Evolutionary conservation across 2,113 vertebrate species (phyloP), one percentile per base, ranked within the genome.

Genomic region (Lynx canadensis): DNA sequence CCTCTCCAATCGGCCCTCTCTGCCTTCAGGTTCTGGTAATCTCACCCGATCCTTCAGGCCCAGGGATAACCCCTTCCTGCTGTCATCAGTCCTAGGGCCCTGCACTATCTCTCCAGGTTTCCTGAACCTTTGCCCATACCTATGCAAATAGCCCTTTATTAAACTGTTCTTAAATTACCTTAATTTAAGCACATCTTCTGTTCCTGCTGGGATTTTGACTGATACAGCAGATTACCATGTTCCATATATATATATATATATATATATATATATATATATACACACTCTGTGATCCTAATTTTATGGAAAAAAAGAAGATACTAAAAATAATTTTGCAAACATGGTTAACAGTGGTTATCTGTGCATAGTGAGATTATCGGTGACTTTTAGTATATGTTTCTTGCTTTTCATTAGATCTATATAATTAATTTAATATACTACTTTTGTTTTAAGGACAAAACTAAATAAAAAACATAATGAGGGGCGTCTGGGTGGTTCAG

Each of bases 131-230:
- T 87, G n/a, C 11, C 21, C n/a, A 21, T 16, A 33, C 25, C 38
- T 81, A 18, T 14, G 27, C 29, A 88, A 91, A 93, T 19, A 76
- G 63, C 45, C 38, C 38, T 90, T 93, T 89, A 65, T 65, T 91
- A 50, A 94, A 11, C 31, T 55, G 18, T 60, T 23, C 65, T 78
- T 95, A 88, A 95, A 68, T 92, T 90, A 79, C 45, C 74, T 96
- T 78, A 88, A 85, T 96, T 80, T 91, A 93, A 85, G 38, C 9
- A 60, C 76, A 88, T 7, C 18, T 91, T 52, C 21, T 84, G 41
- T 60, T 91, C 36, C n/a, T 95, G 55, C 21, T 66, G 16, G 33
- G 57, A 88, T 52, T 88, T 76, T 84, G 31, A 73, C 16, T 63
- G 73, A 87, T 27, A 38, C 4, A 85, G 23, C 33, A 69, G 48